Percentiles rank a stretch among this genome's conserved stretches.
These are phyloP conservation scores for Eilema caniola DNA, from an alignment of 2,888 invertebrate species.

Conservation along the genomic window DNA sequence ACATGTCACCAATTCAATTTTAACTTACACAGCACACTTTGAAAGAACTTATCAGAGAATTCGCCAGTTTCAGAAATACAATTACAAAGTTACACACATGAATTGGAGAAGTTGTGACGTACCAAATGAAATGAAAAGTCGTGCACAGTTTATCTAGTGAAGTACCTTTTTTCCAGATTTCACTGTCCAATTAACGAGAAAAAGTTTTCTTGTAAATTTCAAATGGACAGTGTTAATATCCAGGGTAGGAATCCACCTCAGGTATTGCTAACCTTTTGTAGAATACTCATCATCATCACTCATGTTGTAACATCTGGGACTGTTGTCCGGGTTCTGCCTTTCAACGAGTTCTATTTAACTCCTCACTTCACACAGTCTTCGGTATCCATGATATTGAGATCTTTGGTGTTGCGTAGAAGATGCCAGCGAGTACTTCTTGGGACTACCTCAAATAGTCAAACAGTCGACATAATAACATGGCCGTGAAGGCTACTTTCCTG, in stretches of 20 bases:
- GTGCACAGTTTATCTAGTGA: background rate
- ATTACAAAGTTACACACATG: constrained; percentile 13
- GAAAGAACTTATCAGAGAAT: constrained; percentile 9
- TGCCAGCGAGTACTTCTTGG: too few relatives aligned
- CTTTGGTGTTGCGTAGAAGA: too few relatives aligned
- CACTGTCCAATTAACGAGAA: background rate
- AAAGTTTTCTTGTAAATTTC: background rate
- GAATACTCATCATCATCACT: too few relatives aligned
- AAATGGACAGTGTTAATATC: background rate
- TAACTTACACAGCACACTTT: background rate
- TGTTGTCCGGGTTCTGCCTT: too few relatives aligned
- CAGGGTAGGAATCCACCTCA: background rate
- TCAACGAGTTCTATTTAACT: too few relatives aligned
- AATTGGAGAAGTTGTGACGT: constrained; percentile 10
- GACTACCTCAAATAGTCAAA: too few relatives aligned
- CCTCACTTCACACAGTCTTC: too few relatives aligned
- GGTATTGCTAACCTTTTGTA: background rate
- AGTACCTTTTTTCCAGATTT: constrained; percentile 1
- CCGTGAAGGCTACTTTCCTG: too few relatives aligned
- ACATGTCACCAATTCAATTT: background rate
- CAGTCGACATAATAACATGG: too few relatives aligned
- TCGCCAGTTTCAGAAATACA: constrained; percentile 3
- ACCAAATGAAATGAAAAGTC: constrained; percentile 12
- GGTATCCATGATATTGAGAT: too few relatives aligned
- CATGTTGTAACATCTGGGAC: too few relatives aligned